A percentile compares a stretch with the other conserved stretches of the same genome.
These are phyloP conservation scores for Erebia aethiops DNA, from an alignment of 2,888 invertebrate species.

Conservation along the genomic window DNA sequence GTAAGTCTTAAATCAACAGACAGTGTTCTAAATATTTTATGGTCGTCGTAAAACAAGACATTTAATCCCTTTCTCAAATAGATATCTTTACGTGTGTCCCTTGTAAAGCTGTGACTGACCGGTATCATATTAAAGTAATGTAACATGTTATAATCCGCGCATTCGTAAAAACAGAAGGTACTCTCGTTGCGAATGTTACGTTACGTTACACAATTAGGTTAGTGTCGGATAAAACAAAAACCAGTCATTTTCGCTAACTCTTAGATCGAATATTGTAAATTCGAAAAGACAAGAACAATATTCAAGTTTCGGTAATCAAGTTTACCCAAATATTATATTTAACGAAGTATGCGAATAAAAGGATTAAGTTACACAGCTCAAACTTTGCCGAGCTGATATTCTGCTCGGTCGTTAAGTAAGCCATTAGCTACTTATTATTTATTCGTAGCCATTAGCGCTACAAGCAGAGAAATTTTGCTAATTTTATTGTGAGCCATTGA, in stretches of 20 bases:
- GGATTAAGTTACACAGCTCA: neutral
- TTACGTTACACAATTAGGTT: no score
- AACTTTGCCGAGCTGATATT: conserved; percentile 45
- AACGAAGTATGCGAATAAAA: conserved; percentile 7
- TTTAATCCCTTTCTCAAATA: no score
- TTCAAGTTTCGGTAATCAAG: neutral
- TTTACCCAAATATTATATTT: conserved; percentile 1
- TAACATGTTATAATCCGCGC: no score
- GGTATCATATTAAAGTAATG: no score
- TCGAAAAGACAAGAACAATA: neutral
- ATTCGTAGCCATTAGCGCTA: conserved; percentile 10
- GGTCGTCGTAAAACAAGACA: no score
- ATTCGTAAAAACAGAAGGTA: no score
- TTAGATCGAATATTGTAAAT: neutral
- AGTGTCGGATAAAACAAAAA: neutral
- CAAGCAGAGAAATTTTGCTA: neutral
- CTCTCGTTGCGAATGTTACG: no score
- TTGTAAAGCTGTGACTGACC: no score
- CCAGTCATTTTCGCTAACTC: neutral
- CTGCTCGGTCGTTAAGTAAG: conserved; percentile 62
- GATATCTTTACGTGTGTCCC: no score
- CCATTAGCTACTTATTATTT: conserved; percentile 19
- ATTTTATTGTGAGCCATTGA: neutral
- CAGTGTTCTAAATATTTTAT: no score
- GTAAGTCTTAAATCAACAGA: no score